Base-by-base conservation (phyloP, 2,113 vertebrate genomes). In the Typhlomys cinereus region DNA sequence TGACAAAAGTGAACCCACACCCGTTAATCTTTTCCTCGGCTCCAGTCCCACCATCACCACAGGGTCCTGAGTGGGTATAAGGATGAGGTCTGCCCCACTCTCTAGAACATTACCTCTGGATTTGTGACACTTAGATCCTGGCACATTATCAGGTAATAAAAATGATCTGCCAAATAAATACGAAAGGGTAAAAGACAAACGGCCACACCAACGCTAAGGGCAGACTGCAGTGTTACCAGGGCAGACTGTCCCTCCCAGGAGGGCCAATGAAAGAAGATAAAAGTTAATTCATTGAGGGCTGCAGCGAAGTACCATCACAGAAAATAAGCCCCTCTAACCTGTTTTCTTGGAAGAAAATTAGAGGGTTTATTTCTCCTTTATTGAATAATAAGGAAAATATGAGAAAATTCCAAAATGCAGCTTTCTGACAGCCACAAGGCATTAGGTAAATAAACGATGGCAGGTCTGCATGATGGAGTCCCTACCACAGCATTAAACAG, bases 361-460 rank as follows among this genome's bases (percentile, higher is more conserved):
- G 57, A 93, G 69, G 44, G 27, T 79, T 93, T 92, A 57, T 66
- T 95, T 73, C 91, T 93, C n/a, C n/a, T n/a, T n/a, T n/a, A n/a
- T 82, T 83, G 88, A 92, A 85, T 88, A 95, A 78, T 61, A 91
- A 94, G 74, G 85, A 75, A 93, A 96, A 88, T 74, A 94, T 70
- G 83, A 94, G 86, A 59, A 93, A 74, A 93, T 89, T 92, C 92
- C 36, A n/a, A 81, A 94, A 89, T 29, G 75, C 36, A 76, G 48
- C 48, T 86, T 92, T 67, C 83, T 86, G 89, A 89, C 90, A 94
- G 88, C 82, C 92, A 41, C 10, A 44, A 74, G 73, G 70, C 79
- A 34, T 70, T 83, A 71, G 80, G 70, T 67, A 89, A 86, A 90
- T 59, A 85, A 84, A 89, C 71, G 80, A 73, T 3, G 11, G 88